Conservation (phyloP, 2,888 invertebrate genomes). For the Chrysomela aeneicollis region DNA sequence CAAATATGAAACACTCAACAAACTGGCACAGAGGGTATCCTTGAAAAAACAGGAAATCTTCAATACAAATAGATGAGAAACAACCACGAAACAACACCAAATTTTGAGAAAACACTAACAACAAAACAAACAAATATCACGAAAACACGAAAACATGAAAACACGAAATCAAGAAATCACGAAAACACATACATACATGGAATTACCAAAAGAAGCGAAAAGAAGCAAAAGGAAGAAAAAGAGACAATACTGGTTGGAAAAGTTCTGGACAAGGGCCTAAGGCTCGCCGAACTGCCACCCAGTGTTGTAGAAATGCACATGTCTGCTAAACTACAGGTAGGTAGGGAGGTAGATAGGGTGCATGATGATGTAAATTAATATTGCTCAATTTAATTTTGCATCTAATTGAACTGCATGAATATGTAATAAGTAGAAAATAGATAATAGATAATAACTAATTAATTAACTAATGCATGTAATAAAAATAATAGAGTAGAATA, state of each 20-base stretch:
- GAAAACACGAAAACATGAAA: neutral
- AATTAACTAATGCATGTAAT: neutral
- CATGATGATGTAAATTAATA: no score
- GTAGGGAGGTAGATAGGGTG: neutral
- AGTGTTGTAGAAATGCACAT: neutral
- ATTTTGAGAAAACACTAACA: neutral
- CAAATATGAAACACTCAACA: neutral
- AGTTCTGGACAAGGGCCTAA: neutral
- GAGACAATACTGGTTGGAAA: neutral
- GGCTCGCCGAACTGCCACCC: neutral
- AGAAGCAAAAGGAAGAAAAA: no score
- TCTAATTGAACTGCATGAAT: neutral
- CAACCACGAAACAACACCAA: neutral
- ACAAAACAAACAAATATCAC: neutral
- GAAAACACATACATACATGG: neutral
- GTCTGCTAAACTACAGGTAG: neutral
- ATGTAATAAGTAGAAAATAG: no score
- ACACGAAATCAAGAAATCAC: no score
- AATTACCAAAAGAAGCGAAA: no score
- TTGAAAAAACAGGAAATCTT: no score
- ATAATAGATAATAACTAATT: neutral
- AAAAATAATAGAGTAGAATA: neutral
- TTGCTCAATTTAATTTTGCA: neutral
- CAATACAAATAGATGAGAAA: neutral
- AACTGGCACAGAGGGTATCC: no score